phyloP scores from a whole-genome alignment of 92 coral and sea anemone genomes.

The Parazoanthus darwini region DNA sequence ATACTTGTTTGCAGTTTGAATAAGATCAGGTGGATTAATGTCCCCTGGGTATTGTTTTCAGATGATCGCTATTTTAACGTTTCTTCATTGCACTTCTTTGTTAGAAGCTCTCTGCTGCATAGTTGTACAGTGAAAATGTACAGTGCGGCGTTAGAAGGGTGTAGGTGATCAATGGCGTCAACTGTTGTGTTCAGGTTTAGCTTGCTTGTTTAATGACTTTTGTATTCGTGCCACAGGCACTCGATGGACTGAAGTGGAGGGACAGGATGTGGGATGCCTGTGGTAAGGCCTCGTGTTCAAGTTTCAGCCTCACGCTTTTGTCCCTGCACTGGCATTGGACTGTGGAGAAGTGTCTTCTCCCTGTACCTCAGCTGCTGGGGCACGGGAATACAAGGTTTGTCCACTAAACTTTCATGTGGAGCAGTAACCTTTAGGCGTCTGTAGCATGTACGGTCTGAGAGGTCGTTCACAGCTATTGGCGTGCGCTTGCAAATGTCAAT shows the following conservation, averaged over 20 bases:
- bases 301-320: slow-evolving; percentile 50
- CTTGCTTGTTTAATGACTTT: background rate
- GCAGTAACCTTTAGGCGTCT: too few species aligned
- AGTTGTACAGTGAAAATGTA: too few species aligned
- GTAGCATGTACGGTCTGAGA: too few species aligned
- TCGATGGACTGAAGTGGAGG: slow-evolving; percentile 70
- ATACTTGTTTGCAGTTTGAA: too few species aligned
- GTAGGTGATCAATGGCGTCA: background rate
- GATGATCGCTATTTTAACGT: too few species aligned
- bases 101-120: too few species aligned
- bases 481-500: too few species aligned
- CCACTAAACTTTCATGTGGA: background rate
- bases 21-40: too few species aligned
- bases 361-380: slow-evolving; percentile 52
- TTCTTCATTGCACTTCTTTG: too few species aligned
- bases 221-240: slow-evolving; percentile 45
- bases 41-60: too few species aligned
- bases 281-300: slow-evolving; percentile 32
- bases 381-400: slow-evolving; percentile 40
- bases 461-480: too few species aligned
- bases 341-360: slow-evolving; percentile 53
- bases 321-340: slow-evolving; percentile 89
- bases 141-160: too few species aligned
- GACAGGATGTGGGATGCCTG: slow-evolving; percentile 64
- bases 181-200: background rate